Conservation (phyloP, 2,888 invertebrate genomes). For the Dicyrtomina minuta region DNA sequence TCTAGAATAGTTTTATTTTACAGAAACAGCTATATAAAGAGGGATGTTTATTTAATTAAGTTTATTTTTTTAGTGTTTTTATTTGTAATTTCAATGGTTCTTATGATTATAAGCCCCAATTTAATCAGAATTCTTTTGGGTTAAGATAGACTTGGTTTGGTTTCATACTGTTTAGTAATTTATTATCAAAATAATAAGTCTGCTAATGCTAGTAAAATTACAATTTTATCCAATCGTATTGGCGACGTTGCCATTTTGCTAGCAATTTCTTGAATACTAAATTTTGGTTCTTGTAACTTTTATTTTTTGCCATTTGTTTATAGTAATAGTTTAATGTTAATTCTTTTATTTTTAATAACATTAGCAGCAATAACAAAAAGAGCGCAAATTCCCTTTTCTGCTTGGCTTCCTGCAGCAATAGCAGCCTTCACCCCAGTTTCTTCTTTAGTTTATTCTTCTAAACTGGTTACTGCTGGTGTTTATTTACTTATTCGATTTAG, state of each 20-base stretch:
- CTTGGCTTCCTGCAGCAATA: constrained; percentile 73
- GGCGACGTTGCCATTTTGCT: constrained; percentile 70
- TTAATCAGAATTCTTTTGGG: too few species aligned
- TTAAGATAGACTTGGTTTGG: too few species aligned
- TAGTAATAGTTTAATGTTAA: constrained; percentile 60
- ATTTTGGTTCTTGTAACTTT: constrained; percentile 63
- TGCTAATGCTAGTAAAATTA: too few species aligned
- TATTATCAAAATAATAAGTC: too few species aligned
- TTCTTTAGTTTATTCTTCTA: constrained; percentile 76
- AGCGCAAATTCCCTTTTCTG: constrained; percentile 78
- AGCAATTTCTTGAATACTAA: constrained; percentile 63
- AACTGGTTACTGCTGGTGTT: constrained; percentile 74
- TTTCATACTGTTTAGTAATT: too few species aligned
- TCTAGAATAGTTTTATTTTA: too few species aligned
- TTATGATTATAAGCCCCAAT: too few species aligned
- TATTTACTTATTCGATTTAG: constrained; percentile 73
- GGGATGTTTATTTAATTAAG: too few species aligned
- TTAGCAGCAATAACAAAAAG: constrained; percentile 71
- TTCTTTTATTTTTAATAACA: constrained; percentile 56
- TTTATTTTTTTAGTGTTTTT: too few species aligned
- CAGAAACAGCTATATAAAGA: too few species aligned
- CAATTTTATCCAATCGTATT: too few species aligned
- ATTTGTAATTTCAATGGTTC: too few species aligned
- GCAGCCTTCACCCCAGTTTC: constrained; percentile 76
- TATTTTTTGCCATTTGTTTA: constrained; percentile 61